These are phyloP conservation scores for Chondrosia reniformis DNA, from an alignment of 37 sponge, comb jelly and placozoan species.

Conservation along the genomic window DNA sequence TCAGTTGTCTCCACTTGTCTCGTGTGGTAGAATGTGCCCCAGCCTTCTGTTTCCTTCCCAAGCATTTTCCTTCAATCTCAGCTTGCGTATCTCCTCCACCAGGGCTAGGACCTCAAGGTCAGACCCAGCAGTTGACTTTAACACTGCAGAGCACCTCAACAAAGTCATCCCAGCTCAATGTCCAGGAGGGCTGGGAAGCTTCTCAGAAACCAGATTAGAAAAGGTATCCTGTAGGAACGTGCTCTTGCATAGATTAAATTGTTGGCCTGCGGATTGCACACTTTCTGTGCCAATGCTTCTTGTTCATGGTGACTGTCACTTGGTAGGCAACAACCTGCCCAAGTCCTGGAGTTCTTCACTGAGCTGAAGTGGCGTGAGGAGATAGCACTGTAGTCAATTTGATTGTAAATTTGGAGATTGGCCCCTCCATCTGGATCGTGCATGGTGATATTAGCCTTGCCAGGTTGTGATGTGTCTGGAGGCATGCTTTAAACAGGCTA, in stretches of 20 bases:
- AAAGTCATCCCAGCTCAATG: too few species aligned
- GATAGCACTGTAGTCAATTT: not conserved
- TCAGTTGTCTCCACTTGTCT: too few species aligned
- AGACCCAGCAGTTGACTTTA: not conserved
- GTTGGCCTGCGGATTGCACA: not conserved
- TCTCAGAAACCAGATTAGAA: not conserved
- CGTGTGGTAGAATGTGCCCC: too few species aligned
- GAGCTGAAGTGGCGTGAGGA: not conserved
- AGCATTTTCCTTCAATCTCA: not conserved
- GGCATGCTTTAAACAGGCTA: not conserved
- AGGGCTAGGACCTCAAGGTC: not conserved
- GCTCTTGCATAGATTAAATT: not conserved
- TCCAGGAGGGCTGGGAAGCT: too few species aligned
- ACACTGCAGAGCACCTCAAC: too few species aligned
- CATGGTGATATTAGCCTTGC: not conserved
- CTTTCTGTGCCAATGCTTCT: not conserved
- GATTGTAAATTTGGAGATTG: not conserved
- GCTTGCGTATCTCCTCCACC: constrained; percentile 5
- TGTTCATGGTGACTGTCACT: not conserved
- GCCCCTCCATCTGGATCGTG: not conserved
- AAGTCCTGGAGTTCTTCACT: constrained; percentile 5
- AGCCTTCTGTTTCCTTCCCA: too few species aligned
- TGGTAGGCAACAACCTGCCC: not conserved
- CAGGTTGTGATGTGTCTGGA: not conserved
- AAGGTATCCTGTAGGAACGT: not conserved